A percentile compares a stretch with the other conserved stretches of the same genome.
These are phyloP conservation scores for Anisognathus igniventris DNA, from an alignment of 2,797 vertebrate species.

Conservation along the genomic window DNA sequence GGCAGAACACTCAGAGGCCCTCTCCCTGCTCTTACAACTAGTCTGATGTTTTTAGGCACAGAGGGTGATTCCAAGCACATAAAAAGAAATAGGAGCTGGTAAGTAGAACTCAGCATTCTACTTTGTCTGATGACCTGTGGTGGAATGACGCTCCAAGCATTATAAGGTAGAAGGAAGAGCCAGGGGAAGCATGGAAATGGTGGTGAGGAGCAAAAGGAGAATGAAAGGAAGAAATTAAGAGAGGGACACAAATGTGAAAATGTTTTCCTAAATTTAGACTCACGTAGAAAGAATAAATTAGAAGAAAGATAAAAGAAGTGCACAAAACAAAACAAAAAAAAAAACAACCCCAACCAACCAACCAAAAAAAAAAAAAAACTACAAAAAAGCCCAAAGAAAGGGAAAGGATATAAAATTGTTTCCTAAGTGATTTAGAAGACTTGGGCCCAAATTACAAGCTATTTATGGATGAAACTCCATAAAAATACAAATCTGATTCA, in stretches of 20 bases:
- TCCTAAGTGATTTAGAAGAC: neutral
- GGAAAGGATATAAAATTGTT: neutral
- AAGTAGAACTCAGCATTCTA: neutral
- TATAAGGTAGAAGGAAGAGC: neutral
- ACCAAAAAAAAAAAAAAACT: neutral
- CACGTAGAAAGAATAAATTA: neutral
- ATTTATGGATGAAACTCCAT: neutral
- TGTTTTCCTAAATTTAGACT: neutral
- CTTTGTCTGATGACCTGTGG: neutral
- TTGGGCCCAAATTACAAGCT: neutral
- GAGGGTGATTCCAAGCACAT: neutral
- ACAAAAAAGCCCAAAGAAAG: neutral
- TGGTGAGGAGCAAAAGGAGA: neutral
- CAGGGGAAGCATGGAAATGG: neutral
- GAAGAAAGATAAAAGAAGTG: neutral
- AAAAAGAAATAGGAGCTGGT: neutral
- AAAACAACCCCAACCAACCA: neutral
- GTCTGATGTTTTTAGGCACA: neutral
- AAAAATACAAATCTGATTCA: neutral
- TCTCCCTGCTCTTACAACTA: neutral
- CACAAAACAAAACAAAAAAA: neutral
- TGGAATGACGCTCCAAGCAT: neutral
- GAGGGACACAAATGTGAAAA: neutral
- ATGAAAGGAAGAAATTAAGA: neutral
- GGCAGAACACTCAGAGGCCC: neutral